These are phyloP conservation scores for Heliconius eleuchia DNA, from an alignment of 1,140 invertebrate species.

Conservation along the genomic window DNA sequence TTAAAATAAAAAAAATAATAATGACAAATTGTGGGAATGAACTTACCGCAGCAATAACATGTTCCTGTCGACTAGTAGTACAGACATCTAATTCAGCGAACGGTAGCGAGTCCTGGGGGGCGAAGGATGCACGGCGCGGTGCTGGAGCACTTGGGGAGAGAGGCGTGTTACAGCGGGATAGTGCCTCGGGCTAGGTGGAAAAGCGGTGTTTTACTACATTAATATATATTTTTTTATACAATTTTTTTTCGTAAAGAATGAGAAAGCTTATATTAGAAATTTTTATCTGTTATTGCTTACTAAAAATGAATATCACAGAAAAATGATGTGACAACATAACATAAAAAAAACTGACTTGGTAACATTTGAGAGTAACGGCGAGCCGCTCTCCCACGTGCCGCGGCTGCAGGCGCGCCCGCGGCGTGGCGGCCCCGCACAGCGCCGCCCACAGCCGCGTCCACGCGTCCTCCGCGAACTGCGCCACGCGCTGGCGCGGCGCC, in stretches of 20 bases:
- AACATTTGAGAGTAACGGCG: slow-evolving; percentile 89
- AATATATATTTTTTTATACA: no score
- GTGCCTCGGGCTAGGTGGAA: slow-evolving; percentile 86
- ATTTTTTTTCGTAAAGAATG: no score
- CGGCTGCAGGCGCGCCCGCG: slow-evolving; percentile 84
- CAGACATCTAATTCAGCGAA: slow-evolving; percentile 92
- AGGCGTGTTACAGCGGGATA: slow-evolving; percentile 91
- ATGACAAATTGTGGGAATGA: no score
- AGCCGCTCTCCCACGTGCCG: slow-evolving; percentile 88
- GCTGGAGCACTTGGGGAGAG: slow-evolving; percentile 84
- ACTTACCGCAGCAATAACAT: slow-evolving; percentile 90
- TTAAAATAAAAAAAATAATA: no score
- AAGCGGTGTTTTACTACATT: no score
- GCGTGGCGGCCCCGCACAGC: slow-evolving; percentile 80
- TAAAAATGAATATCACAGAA: no score
- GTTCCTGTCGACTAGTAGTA: slow-evolving; percentile 92
- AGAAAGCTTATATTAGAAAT: no score
- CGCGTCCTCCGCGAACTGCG: slow-evolving; percentile 89
- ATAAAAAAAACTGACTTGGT: slow-evolving; percentile 81
- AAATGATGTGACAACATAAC: not conserved
- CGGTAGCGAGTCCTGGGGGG: slow-evolving; percentile 83
- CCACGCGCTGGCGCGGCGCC: slow-evolving; percentile 89
- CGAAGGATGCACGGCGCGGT: slow-evolving; percentile 59
- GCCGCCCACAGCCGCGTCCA: slow-evolving; percentile 92
- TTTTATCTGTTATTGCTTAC: no score